Percentiles rank a stretch among this genome's conserved stretches.
Evolutionary conservation across 1,140 invertebrate genomes (phyloP).

Genomic region (Psilanteris sp.): DNA sequence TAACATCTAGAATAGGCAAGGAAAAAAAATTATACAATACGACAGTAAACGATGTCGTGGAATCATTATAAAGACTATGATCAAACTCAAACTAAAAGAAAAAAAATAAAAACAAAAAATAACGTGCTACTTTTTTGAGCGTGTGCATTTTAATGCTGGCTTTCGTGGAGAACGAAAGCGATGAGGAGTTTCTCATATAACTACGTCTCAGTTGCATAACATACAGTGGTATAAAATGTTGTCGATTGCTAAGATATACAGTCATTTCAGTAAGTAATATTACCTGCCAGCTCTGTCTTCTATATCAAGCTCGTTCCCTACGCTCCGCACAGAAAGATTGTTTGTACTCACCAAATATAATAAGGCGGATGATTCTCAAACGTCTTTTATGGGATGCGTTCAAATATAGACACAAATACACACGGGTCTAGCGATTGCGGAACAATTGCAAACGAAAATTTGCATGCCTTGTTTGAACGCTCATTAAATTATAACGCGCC

Average conservation of each 20-base stretch:
- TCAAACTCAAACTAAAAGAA: too few relatives aligned
- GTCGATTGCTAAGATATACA: constrained; percentile 45
- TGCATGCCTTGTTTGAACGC: constrained; percentile 6
- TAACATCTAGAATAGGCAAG: too few relatives aligned
- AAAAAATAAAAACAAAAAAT: too few relatives aligned
- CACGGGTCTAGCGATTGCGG: neutral
- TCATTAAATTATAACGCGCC: constrained; percentile 30
- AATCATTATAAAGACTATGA: too few relatives aligned
- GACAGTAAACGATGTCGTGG: too few relatives aligned
- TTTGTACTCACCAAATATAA: constrained; percentile 56
- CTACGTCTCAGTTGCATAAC: constrained; percentile 17
- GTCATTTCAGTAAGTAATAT: constrained; percentile 50
- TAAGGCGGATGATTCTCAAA: constrained; percentile 38
- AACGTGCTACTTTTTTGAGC: constrained; percentile 34
- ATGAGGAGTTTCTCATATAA: too few relatives aligned
- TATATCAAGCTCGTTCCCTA: neutral
- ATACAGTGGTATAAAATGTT: constrained; percentile 17
- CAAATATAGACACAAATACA: too few relatives aligned
- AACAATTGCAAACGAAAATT: constrained; percentile 21
- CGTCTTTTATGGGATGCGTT: neutral
- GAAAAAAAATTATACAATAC: too few relatives aligned
- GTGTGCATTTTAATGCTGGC: constrained; percentile 18
- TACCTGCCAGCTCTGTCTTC: constrained; percentile 26
- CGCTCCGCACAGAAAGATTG: constrained; percentile 18
- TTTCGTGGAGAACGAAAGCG: neutral